Conservation (phyloP, 2,113 vertebrate species). For the Colius striatus region DNA sequence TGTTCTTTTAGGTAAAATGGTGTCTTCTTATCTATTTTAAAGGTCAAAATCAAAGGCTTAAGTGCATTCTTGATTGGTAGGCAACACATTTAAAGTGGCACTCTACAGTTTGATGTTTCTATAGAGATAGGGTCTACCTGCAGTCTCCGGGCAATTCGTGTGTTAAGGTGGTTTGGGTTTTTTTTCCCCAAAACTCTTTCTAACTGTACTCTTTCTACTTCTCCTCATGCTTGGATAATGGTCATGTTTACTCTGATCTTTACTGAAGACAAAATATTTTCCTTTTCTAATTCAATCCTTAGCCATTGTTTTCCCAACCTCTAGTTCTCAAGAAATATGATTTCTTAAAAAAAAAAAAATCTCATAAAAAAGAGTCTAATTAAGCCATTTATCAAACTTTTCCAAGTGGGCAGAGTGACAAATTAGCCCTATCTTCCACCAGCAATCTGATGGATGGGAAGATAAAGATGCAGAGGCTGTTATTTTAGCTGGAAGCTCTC, state of each 20-base stretch:
- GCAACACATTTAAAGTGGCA: neutral
- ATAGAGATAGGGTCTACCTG: neutral
- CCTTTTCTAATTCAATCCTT: constrained; percentile 56
- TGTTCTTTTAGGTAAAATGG: neutral
- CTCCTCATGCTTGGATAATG: neutral
- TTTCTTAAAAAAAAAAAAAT: constrained; percentile 21
- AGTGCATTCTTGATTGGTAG: neutral
- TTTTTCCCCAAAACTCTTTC: neutral
- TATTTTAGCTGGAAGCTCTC: constrained; percentile 72
- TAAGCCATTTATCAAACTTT: constrained; percentile 75
- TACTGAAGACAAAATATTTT: constrained; percentile 65
- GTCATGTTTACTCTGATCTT: neutral
- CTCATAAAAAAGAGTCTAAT: constrained; percentile 34
- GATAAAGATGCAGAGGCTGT: constrained; percentile 70
- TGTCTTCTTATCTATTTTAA: neutral
- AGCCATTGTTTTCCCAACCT: constrained; percentile 56
- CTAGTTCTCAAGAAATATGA: constrained; percentile 43
- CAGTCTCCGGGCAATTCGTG: neutral
- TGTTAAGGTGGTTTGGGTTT: neutral
- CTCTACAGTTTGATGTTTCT: neutral
- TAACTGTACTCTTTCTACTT: neutral
- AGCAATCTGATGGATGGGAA: constrained; percentile 66
- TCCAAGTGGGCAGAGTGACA: constrained; percentile 63
- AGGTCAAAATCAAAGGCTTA: neutral
- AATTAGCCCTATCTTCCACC: constrained; percentile 58